Evolutionary conservation across 2,797 vertebrate genomes (phyloP).

Genomic region (Pseudomugil tenellus): DNA sequence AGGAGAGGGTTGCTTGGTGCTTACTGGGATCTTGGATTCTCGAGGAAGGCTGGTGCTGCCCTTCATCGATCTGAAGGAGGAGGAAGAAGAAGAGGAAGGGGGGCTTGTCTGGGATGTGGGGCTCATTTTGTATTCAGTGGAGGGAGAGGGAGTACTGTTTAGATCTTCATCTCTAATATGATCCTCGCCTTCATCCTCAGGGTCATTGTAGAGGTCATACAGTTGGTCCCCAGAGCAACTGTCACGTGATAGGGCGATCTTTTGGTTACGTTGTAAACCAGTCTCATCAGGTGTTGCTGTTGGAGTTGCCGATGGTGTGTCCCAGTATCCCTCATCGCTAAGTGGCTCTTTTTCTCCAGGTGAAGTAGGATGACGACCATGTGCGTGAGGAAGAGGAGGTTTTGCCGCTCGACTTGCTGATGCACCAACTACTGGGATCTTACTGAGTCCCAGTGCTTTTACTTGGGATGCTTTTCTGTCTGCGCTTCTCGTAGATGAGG

Average conservation of each 20-base stretch:
- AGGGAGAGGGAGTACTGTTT: conserved; percentile 78
- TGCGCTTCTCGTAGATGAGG: conserved; percentile 50
- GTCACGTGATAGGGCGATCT: conserved; percentile 85
- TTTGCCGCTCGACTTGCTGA: conserved; percentile 64
- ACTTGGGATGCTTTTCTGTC: conserved; percentile 79
- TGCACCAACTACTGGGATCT: conserved; percentile 83
- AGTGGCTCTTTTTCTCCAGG: conserved; percentile 90
- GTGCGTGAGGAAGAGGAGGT: conserved; percentile 66
- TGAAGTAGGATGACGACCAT: conserved; percentile 71
- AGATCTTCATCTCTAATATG: conserved; percentile 77
- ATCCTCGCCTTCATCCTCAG: conserved; percentile 79
- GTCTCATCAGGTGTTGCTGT: conserved; percentile 91
- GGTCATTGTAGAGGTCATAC: conserved; percentile 90
- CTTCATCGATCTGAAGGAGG: conserved; percentile 88
- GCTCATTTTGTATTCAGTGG: conserved; percentile 85
- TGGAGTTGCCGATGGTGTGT: conserved; percentile 91
- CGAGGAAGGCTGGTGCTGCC: conserved; percentile 90
- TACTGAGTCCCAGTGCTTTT: conserved; percentile 87
- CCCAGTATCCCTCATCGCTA: conserved; percentile 96
- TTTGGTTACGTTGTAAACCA: conserved; percentile 76
- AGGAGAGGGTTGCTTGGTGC: conserved; percentile 87
- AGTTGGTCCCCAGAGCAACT: conserved; percentile 94
- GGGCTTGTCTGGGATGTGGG: conserved; percentile 80
- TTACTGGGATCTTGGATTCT: conserved; percentile 96
- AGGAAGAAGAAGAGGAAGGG: conserved; percentile 75